These are phyloP conservation scores for Drosophila kuntzei DNA, from an alignment of 2,888 invertebrate genomes.

Conservation along the genomic window DNA sequence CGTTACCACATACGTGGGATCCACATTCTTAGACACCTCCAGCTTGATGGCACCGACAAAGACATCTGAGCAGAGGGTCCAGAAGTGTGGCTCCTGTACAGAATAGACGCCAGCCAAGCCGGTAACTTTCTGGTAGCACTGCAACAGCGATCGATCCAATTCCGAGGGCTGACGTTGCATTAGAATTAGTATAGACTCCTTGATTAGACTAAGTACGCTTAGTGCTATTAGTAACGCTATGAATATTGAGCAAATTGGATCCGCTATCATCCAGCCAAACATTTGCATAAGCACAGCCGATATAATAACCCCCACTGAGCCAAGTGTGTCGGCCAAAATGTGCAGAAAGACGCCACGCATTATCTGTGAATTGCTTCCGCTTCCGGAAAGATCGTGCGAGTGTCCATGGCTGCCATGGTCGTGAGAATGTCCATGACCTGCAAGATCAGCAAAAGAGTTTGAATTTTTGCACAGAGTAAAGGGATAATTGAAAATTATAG, in stretches of 20 bases:
- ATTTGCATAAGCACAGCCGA: constrained; percentile 96
- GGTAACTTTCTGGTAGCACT: constrained; percentile 95
- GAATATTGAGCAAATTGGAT: constrained; percentile 99
- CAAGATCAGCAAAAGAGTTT: neutral
- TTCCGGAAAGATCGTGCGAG: constrained; percentile 85
- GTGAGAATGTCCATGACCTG: constrained; percentile 73
- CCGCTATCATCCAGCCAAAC: constrained; percentile 99
- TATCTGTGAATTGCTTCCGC: constrained; percentile 92
- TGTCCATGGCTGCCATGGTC: constrained; percentile 81
- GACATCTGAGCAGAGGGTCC: constrained; percentile 98
- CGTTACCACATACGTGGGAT: constrained; percentile 95
- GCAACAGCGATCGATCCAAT: constrained; percentile 93
- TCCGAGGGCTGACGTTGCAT: constrained; percentile 97
- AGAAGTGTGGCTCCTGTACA: constrained; percentile 98
- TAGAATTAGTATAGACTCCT: constrained; percentile 94
- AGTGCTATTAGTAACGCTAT: constrained; percentile 95
- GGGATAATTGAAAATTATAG: neutral
- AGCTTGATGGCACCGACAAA: constrained; percentile 97
- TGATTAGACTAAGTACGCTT: constrained; percentile 93
- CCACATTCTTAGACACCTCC: constrained; percentile 97
- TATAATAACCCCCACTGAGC: constrained; percentile 98
- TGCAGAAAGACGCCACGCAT: constrained; percentile 99
- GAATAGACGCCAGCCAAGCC: constrained; percentile 97
- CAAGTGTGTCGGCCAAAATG: constrained; percentile 97
- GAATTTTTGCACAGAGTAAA: neutral